Evolutionary conservation across 2,797 vertebrate species (phyloP), one percentile per base, ranked within the genome.

Genomic region (Valencia hispanica): DNA sequence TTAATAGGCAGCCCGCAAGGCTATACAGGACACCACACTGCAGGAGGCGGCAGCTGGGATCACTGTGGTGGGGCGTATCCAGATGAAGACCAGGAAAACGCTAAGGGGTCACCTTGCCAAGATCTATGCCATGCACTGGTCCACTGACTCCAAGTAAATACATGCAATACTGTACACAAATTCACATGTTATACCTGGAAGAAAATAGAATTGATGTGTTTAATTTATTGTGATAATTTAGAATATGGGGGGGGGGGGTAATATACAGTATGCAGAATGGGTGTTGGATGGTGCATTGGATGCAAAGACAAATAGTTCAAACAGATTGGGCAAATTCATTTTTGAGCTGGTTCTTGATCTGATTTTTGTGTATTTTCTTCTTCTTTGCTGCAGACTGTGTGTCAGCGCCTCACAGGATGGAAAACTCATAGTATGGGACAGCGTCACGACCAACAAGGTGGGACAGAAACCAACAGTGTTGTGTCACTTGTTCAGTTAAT

Each of bases 101-200:
- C 88, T 99, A 72, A 94, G 97, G 86, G 98, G 98, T 74, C 98
- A 99, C 87, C 95, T 99, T 87, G 96, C 97, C 88, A 99, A 99
- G 95, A 98, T 99, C 94, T 99, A 99, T 0, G 98, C 98, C 70
- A 97, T 99, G 97, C 98, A 99, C 94, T 99, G 98, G 98, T 91
- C 93, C 80, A 95, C 96, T 0, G 98, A 99, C 82, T 96, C 97
- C 85, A 97, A 96, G 98, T 99, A 95, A 96, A 75, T 34, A 72
- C 70, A 55, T 51, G 17, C 36, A 32, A 74, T 27, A n/a, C 20
- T 75, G 20, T 34, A 41, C 57, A 68, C 6, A 4, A 17, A 43
- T 18, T 27, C 39, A 45, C n/a, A 3, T 68, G 65, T 7, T 66
- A 12, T 43, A 41, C 2, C 18, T 34, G 59, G 18, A 25, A 55